These are phyloP conservation scores for Sinodicranocentrus sp. DNA, from an alignment of 2,888 invertebrate species.

Conservation along the genomic window DNA sequence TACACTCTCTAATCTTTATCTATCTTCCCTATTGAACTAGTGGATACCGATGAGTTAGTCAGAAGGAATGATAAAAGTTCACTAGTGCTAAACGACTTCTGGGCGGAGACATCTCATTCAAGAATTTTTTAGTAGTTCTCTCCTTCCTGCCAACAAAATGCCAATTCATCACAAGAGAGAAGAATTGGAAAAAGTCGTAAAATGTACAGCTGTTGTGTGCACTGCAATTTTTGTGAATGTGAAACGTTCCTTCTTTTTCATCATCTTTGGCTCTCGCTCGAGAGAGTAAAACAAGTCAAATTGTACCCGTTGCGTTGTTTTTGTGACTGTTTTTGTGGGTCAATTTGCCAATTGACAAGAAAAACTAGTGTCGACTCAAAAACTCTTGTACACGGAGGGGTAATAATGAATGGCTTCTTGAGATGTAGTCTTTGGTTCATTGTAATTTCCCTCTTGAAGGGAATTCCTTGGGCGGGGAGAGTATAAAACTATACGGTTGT, in stretches of 20 bases:
- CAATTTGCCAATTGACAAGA: slow-evolving; percentile 64
- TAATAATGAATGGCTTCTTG: slow-evolving; percentile 24
- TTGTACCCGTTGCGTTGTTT: background rate
- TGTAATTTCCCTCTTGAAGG: slow-evolving; percentile 12
- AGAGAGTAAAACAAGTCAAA: too few relatives aligned
- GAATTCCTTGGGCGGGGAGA: slow-evolving; percentile 10
- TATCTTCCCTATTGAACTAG: background rate
- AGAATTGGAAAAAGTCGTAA: slow-evolving; percentile 21
- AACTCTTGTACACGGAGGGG: background rate
- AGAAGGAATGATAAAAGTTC: slow-evolving; percentile 13
- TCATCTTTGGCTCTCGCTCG: too few relatives aligned
- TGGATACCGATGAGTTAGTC: background rate
- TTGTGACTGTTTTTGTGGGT: slow-evolving; percentile 48
- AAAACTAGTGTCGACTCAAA: slow-evolving; percentile 47
- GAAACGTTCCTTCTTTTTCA: too few relatives aligned
- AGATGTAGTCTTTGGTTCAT: slow-evolving; percentile 3
- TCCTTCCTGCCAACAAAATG: slow-evolving; percentile 63
- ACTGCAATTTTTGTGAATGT: too few relatives aligned
- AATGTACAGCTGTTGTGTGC: too few relatives aligned
- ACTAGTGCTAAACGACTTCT: slow-evolving; percentile 52
- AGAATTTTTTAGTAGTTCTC: slow-evolving; percentile 20
- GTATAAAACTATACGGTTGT: background rate
- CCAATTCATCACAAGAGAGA: slow-evolving; percentile 48
- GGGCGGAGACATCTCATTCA: slow-evolving; percentile 43
- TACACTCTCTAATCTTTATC: background rate